These are phyloP conservation scores for Apis cerana DNA, from an alignment of 1,140 invertebrate genomes.

Conservation along the genomic window DNA sequence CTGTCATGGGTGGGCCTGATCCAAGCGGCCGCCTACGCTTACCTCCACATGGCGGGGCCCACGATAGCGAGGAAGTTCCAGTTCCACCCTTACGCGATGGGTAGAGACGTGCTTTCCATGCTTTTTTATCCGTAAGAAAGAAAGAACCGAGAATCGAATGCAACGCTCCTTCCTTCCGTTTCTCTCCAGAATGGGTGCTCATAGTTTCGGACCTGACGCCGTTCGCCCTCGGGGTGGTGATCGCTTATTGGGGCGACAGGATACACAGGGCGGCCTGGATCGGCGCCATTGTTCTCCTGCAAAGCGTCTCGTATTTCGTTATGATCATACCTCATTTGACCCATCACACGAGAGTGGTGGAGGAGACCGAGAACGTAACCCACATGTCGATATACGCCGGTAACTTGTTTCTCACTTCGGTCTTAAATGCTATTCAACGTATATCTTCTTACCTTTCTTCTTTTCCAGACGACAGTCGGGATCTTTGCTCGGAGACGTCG, in stretches of 20 bases:
- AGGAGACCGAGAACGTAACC: constrained; percentile 70
- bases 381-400: constrained; percentile 75
- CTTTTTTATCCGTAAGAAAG: too few relatives aligned
- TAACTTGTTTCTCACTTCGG: background rate
- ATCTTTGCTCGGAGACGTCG: constrained; percentile 69
- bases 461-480: constrained; percentile 76
- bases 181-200: constrained; percentile 80
- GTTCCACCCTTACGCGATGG: constrained; percentile 79
- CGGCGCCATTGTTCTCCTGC: constrained; percentile 82
- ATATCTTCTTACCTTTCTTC: background rate
- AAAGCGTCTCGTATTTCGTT: constrained; percentile 80
- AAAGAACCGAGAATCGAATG: too few relatives aligned
- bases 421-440: too few relatives aligned
- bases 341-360: constrained; percentile 70
- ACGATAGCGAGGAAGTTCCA: constrained; percentile 80
- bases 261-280: constrained; percentile 84
- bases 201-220: constrained; percentile 82
- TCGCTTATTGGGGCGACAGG: constrained; percentile 84
- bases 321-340: constrained; percentile 83
- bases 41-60: constrained; percentile 82
- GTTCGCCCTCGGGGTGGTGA: constrained; percentile 79
- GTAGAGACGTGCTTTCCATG: constrained; percentile 62
- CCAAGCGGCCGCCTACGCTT: constrained; percentile 82
- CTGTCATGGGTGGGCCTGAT: constrained; percentile 81
- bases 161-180: too few relatives aligned